Base-by-base conservation (phyloP, 2,797 vertebrate species). In the Crenichthys baileyi region DNA sequence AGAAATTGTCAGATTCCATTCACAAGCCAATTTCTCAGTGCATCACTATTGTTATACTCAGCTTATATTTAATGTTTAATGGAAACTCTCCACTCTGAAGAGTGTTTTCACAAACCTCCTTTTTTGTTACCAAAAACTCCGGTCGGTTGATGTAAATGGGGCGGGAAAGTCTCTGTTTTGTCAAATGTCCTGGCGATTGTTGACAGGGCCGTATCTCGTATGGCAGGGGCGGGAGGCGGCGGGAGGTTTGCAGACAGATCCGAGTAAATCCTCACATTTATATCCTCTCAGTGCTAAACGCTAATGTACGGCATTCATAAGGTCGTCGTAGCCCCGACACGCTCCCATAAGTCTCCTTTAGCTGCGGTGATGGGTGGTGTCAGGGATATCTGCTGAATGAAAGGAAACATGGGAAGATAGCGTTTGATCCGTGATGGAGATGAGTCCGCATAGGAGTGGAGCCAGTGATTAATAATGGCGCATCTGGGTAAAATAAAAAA, bases 371-470 rank as follows among this genome's bases (percentile, higher is more conserved):
- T 95, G 93, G 91, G 94, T 92, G 92, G 84, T 95, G 95, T 95
- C 94, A 90, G 93, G 90, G 81, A 92, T 93, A 95, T 95, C 94
- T 91, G 89, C 87, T 61, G 93, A 92, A 87, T 92, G 91, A 95
- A 94, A 93, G 93, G 93, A 91, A 95, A 94, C 94, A 93, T 90
- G 78, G 92, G 92, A 87, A 89, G 94, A 95, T 95, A 94, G 92
- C 90, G 91, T 87, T 93, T 94, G 95, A 96, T 95, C 93, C 80
- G 91, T 93, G 94, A 96, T 95, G 91, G 92, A 95, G 95, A 96
- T 95, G 93, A 93, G 93, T 94, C 90, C 90, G 91, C 92, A 89
- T 87, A 56, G 89, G 84, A 90, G 93, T 73, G 70, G 90, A 89
- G 92, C 88, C 75, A 78, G 94, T 96, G 95, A 95, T 95, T 96